Percentiles rank a stretch among this genome's conserved stretches.
Evolutionary conservation across 2,888 invertebrate genomes (phyloP).

Genomic region (Tipula helvola): DNA sequence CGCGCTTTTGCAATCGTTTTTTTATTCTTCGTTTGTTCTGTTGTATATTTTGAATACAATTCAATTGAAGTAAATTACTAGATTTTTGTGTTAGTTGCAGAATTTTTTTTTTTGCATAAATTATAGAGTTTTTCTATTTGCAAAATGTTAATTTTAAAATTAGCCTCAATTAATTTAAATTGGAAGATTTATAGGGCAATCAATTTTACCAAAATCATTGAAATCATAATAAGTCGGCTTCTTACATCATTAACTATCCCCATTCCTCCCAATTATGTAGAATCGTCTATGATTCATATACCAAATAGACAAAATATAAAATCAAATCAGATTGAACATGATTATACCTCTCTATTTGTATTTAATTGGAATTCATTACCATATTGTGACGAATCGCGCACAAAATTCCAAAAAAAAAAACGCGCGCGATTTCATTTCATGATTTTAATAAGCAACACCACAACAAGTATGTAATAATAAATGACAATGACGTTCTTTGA

Average conservation of each 20-base stretch:
- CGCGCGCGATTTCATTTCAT: background rate
- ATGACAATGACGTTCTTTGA: background rate
- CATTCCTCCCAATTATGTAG: background rate
- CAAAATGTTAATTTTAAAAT: background rate
- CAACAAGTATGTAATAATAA: background rate
- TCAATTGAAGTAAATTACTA: background rate
- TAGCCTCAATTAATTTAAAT: background rate
- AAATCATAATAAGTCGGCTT: background rate
- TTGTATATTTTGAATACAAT: background rate
- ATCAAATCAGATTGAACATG: background rate
- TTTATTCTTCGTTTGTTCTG: background rate
- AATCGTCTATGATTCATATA: background rate
- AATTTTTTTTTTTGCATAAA: background rate
- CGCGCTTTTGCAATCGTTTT: background rate
- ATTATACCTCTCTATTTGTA: background rate
- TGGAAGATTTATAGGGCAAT: background rate
- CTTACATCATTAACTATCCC: background rate
- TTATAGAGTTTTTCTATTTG: background rate
- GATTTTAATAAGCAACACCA: background rate
- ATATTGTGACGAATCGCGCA: background rate
- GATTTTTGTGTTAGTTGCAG: background rate
- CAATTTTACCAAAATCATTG: background rate
- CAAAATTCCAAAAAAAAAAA: background rate
- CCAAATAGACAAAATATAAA: background rate
- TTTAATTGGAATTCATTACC: background rate